Conservation (phyloP, 2,113 vertebrate species). For the Oreotrochilus melanogaster region DNA sequence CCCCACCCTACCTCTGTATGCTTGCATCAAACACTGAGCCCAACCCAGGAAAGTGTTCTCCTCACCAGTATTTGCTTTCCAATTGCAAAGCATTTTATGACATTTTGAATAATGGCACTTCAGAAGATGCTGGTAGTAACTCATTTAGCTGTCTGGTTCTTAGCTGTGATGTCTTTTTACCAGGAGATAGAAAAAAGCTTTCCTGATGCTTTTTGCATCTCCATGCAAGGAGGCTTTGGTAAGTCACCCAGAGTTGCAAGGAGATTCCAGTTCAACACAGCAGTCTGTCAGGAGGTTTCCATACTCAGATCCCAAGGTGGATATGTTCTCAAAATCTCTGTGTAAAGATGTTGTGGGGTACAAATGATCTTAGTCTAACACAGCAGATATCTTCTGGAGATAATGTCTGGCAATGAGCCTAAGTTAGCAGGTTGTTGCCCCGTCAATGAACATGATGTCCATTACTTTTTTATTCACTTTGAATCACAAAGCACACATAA, state of each 20-base stretch:
- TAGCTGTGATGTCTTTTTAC: neutral
- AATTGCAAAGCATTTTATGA: neutral
- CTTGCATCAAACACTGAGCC: neutral
- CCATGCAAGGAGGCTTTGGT: neutral
- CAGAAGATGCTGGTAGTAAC: neutral
- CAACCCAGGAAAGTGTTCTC: neutral
- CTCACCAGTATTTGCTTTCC: neutral
- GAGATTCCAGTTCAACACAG: neutral
- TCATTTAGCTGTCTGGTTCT: neutral
- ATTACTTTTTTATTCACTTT: neutral
- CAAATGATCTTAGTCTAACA: neutral
- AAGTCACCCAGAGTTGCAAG: rapidly evolving
- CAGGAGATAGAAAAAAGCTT: neutral
- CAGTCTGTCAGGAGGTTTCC: neutral
- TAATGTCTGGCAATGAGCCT: neutral
- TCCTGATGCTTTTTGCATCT: neutral
- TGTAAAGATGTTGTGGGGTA: neutral
- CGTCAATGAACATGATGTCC: rapidly evolving
- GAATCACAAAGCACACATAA: neutral
- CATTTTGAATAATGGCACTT: neutral
- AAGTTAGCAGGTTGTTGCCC: neutral
- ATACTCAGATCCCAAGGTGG: neutral
- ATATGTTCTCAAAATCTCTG: neutral
- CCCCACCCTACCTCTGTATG: neutral
- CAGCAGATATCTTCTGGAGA: neutral